A percentile compares a stretch with the other conserved stretches of the same genome.
Conservation (phyloP, 2,888 invertebrate species). For the Meghimatium bilineatum region DNA sequence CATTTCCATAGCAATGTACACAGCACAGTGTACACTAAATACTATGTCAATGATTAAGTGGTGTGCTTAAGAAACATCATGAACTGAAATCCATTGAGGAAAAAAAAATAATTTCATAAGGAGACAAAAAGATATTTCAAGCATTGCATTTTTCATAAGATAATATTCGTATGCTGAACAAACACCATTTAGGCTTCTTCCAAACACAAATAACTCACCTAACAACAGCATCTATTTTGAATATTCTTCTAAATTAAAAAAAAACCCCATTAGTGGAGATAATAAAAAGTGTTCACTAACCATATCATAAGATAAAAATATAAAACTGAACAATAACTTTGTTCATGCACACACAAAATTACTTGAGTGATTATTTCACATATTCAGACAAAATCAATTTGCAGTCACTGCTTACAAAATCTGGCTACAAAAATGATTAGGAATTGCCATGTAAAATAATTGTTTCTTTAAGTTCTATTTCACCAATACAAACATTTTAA, state of each 20-base stretch:
- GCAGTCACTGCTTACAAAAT: too few relatives aligned
- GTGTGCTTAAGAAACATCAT: background rate
- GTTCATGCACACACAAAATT: background rate
- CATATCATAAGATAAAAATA: background rate
- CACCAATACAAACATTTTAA: too few relatives aligned
- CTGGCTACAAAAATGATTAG: too few relatives aligned
- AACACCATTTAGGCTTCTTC: background rate
- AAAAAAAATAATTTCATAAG: background rate
- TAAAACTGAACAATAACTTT: background rate
- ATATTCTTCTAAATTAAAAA: background rate
- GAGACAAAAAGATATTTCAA: background rate
- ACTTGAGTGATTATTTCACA: background rate
- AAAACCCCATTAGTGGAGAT: background rate
- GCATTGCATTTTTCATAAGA: conserved; percentile 1
- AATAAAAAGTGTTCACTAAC: background rate
- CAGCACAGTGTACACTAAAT: background rate
- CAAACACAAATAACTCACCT: background rate
- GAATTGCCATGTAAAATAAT: too few relatives aligned
- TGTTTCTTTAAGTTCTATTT: too few relatives aligned
- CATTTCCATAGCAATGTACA: background rate
- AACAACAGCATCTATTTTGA: background rate
- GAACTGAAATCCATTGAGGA: background rate
- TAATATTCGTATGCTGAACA: background rate
- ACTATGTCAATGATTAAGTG: background rate
- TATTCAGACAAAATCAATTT: too few relatives aligned